Evolutionary conservation across 2,113 vertebrate genomes (phyloP), one percentile per base, ranked within the genome.

Genomic region (Leucosticte australis): DNA sequence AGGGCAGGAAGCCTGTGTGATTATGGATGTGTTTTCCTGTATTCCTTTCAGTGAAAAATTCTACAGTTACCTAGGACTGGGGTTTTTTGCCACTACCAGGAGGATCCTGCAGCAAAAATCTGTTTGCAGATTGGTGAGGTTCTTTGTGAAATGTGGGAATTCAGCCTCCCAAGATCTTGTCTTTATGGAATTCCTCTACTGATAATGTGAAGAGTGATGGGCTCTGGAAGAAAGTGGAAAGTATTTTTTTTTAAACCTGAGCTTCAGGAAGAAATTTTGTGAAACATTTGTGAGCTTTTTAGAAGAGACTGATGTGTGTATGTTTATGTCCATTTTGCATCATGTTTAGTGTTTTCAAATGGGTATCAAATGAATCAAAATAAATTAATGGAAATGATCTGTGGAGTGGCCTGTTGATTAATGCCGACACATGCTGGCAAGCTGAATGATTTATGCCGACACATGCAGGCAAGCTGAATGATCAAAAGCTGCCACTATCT

Each of bases 311-410:
- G 41, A 16, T 18, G 31, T 19, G 33, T 60, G 44, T 84, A 49
- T 80, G 65, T 71, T 42, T 86, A 44, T 83, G 56, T 87, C 92
- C n/a, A 33, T 67, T 96, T 91, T 91, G 50, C 65, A 91, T 86
- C 15, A 3, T 92, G 63, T 49, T 82, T 69, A 84, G 21, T 93
- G 81, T 95, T 89, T 95, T 39, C 59, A 94, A 82, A 55, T 93
- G 67, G 35, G 52, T 95, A 83, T 87, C 39, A 74, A 47, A 55
- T 74, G 31, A 84, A 59, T 87, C 18, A 74, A 94, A 96, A 93
- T 97, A 95, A 97, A 97, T 73, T 5, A 83, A 47, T 65, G 79
- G 59, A 89, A 81, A 28, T 57, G 0, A 71, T 86, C n/a, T 89
- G 17, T 89, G 41, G 30, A 89, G 65, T 82, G 49, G 31, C 57